Evolutionary conservation across 2,113 vertebrate species (phyloP), one percentile per base, ranked within the genome.

Genomic region (Barnardius zonarius): DNA sequence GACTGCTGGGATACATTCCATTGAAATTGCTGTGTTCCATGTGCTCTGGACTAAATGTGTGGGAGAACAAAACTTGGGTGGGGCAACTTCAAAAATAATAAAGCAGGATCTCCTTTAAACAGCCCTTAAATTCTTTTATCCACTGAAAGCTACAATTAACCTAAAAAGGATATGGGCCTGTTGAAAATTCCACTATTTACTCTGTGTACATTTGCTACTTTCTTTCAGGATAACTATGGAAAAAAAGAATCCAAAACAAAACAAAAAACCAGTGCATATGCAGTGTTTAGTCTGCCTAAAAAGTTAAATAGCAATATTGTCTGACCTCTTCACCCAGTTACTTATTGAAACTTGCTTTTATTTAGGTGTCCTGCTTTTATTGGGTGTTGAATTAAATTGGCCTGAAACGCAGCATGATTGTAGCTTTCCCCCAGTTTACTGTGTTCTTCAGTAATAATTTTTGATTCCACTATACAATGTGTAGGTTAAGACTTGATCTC

Each of bases 1-100:
- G 25, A 70, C 43, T 93, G 12, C 66, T 73, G 77, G 62, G 62
- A 59, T 66, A 27, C 57, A 49, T 82, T 92, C 31, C 73, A 4
- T 23, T 81, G 81, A 93, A 96, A 82, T 76, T 30, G 31, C 31
- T 69, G 19, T 87, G 41, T 83, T 95, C 59, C 54, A 41, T 75
- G 30, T 86, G 66, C 63, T 86, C 69, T 84, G 55, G 24, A 67
- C 55, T 88, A 49, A 75, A 81, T 75, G 35, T 84, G 73, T 88
- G 88, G 64, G 76, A 86, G 68, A 90, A 24, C 33, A 93, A 78
- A 93, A 88, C 14, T 33, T 88, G 92, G 78, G 90, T 92, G 85
- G 68, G 66, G 77, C 77, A 83, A 66, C 41, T 82, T 90, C 61
- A 64, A 77, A 68, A 91, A 72, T 64, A 91, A 78, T 72, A 79